Base-by-base conservation (phyloP, 2,113 vertebrate genomes). In the Cyrtonyx montezumae region DNA sequence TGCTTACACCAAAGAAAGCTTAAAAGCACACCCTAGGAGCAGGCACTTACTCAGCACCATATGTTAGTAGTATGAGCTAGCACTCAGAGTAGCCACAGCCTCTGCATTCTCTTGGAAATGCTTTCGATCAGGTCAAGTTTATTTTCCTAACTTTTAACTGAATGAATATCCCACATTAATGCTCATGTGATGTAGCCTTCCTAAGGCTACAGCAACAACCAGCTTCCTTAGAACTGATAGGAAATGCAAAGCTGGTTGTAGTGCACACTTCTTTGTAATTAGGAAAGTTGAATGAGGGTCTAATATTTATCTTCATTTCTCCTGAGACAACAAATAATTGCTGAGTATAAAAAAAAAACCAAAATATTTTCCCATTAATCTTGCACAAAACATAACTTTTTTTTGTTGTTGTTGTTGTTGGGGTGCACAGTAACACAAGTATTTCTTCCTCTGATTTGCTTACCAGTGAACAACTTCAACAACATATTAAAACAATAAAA, bases 281-380 rank as follows among this genome's bases (percentile, higher is more conserved):
- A 82, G 78, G 49, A 28, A 88, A 91, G n/a, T 43, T 96, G 93
- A 85, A 90, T 93, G 74, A 88, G 40, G 43, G 61, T 59, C 66
- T 45, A 48, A 91, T 93, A 97, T 97, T 97, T 96, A 96, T 97
- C 93, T 97, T 97, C 87, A 94, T 82, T 94, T 84, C 84, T 97
- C 78, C 80, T 48, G 42, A 88, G 92, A 96, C 93, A 96, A 94
- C 68, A 96, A 94, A 96, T 97, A 95, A 95, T 79, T 93, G 65
- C 91, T 93, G 91, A 97, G 71, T 28, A 6, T 86, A 97, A 56
- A 10, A 56, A 56, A 32, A 15, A 88, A n/a, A n/a, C n/a, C 90
- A 97, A 97, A 96, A 96, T 80, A 86, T 71, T 81, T 78, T 63
- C 34, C 75, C 95, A 96, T 97, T 95, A 91, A 95, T 97, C 92